Evolutionary conservation across 2,888 invertebrate genomes (phyloP).

Genomic region (Amphipoea lucens): DNA sequence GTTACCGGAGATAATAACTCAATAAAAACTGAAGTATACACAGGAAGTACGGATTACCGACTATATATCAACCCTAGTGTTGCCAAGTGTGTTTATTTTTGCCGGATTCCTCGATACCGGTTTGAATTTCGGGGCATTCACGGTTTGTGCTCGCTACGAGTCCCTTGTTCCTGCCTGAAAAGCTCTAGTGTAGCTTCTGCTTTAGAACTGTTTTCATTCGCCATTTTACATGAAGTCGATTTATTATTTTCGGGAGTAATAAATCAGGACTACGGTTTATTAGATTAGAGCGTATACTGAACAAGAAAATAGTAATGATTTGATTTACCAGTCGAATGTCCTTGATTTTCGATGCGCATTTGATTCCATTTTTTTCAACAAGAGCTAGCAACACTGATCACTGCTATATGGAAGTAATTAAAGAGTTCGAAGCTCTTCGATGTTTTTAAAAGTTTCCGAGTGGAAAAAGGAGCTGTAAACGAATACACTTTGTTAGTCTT

Average conservation of each 20-base stretch:
- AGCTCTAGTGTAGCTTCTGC: background rate
- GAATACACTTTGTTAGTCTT: conserved; percentile 24
- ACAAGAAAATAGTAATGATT: background rate
- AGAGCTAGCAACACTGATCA: conserved; percentile 25
- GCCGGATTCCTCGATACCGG: conserved; percentile 14
- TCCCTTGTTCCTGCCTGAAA: background rate
- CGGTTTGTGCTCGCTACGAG: conserved; percentile 4
- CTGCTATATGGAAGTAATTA: conserved; percentile 46
- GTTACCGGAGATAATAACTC: conserved; percentile 70
- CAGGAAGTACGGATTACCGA: conserved; percentile 58
- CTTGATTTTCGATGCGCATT: background rate
- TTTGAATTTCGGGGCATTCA: conserved; percentile 21
- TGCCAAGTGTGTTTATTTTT: conserved; percentile 41
- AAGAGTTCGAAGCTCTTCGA: conserved; percentile 17
- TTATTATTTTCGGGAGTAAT: conserved; percentile 2
- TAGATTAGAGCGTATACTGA: background rate
- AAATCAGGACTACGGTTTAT: conserved; percentile 5
- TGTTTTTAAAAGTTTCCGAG: conserved; percentile 32
- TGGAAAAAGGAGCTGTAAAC: conserved; percentile 28
- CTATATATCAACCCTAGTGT: conserved; percentile 51
- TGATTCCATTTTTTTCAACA: background rate
- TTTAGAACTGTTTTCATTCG: background rate
- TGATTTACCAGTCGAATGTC: background rate
- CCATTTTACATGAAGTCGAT: background rate
- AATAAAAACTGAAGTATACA: conserved; percentile 65